phyloP scores from a whole-genome alignment of 2,113 vertebrate genomes.

The Mionectes macconnelli region DNA sequence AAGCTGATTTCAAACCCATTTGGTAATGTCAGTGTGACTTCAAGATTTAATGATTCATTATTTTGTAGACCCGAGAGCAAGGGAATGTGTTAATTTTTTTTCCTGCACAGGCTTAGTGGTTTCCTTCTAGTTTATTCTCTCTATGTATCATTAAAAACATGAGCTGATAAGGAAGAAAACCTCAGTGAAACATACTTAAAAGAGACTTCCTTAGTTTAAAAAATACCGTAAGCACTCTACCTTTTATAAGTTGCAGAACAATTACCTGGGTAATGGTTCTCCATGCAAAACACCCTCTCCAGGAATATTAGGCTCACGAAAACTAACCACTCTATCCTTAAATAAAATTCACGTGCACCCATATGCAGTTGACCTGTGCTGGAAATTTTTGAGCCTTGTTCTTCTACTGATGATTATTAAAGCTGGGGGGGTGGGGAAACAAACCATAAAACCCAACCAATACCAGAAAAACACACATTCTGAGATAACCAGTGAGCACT shows the following conservation, averaged over 20 bases:
- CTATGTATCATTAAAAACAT: conserved; percentile 6
- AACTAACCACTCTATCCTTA: neutral
- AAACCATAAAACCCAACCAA: neutral
- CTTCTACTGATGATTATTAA: neutral
- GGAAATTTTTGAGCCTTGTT: neutral
- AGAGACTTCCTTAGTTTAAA: neutral
- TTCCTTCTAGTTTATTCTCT: conserved; percentile 13
- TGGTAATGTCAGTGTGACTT: conserved; percentile 43
- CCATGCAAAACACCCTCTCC: neutral
- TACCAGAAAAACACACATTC: neutral
- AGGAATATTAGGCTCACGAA: neutral
- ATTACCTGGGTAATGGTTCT: neutral
- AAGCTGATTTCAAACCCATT: conserved; percentile 57
- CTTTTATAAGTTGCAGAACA: neutral
- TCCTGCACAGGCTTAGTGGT: neutral
- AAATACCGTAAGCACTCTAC: neutral
- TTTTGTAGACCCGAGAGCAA: neutral
- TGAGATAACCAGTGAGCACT: neutral
- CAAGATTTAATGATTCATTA: conserved; percentile 33
- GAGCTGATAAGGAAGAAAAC: neutral
- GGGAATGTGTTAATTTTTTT: neutral
- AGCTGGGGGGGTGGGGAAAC: neutral
- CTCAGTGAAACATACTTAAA: neutral
- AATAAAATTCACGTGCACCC: neutral
- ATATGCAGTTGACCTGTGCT: neutral